Evolutionary conservation across 2,113 vertebrate genomes (phyloP).

Genomic region (Nettapus auritus): DNA sequence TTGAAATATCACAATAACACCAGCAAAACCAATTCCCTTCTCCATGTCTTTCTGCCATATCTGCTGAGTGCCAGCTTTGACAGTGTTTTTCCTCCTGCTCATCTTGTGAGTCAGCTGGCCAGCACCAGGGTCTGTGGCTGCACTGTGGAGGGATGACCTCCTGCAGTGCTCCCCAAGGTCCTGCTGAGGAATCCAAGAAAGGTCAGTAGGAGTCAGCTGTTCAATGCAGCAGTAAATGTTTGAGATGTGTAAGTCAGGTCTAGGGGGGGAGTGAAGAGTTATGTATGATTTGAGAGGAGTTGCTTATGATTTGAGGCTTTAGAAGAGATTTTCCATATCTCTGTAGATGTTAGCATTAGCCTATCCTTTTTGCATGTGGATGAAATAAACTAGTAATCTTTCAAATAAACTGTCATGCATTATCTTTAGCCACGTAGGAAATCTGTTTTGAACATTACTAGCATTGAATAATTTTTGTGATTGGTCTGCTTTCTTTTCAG

Average conservation of each 20-base stretch:
- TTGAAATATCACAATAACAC: background rate
- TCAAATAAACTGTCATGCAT: background rate
- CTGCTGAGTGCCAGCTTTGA: background rate
- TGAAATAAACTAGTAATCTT: background rate
- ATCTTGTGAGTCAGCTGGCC: background rate
- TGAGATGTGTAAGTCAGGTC: background rate
- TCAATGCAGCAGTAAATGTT: background rate
- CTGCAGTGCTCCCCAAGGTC: background rate
- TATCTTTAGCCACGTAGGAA: background rate
- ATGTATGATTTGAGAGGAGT: background rate
- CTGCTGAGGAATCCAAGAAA: background rate
- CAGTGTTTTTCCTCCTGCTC: background rate
- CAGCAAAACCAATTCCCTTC: background rate
- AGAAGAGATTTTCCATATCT: background rate
- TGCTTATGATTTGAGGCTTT: background rate
- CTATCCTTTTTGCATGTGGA: background rate
- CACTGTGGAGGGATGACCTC: rapidly evolving
- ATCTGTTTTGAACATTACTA: background rate
- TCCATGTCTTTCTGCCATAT: background rate
- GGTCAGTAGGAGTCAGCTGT: background rate
- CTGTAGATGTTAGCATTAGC: background rate
- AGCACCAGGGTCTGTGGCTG: rapidly evolving
- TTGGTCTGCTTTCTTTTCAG: background rate
- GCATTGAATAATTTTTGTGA: background rate
- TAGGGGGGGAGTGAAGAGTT: background rate